Evolutionary conservation across 2,113 vertebrate genomes (phyloP), one percentile per base, ranked within the genome.

Genomic region (Amphilophus citrinellus): DNA sequence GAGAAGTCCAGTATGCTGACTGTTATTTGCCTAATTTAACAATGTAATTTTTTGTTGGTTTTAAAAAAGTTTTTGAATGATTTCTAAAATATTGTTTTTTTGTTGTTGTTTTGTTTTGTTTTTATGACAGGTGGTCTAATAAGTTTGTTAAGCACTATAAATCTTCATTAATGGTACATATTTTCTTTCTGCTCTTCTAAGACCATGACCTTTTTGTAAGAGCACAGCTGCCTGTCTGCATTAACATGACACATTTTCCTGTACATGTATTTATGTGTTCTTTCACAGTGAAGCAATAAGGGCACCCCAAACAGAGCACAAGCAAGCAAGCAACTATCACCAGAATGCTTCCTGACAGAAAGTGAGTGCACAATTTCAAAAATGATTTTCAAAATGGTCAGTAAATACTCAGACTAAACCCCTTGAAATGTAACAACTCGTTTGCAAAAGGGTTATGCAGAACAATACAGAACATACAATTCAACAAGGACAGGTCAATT

Each of bases 181-280:
- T 78, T 14, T 32, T 9, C 6, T 42, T 18, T 24, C 17, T 56
- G 35, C 58, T 59, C 60, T 27, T 53, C 18, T 82, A 87, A 84
- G 86, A 56, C 6, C 22, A 0, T 8, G 68, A 77, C 84, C 81
- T 88, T 91, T 86, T 7, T 3, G 10, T 66, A 11, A 11, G 75
- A 84, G 56, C 32, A 0, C 2, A 1, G 39, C 50, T 56, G 78
- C 53, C 63, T 5, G 58, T 65, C 39, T 76, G 20, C 15, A 24
- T 80, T 47, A 71, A 3, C 5, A 0, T 53, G 3, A 61, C 2
- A 5, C 9, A 6, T 20, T n/a, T 14, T 35, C 30, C 9, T 24
- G 35, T 7, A 37, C 59, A 22, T 57, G 68, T 56, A 9, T 39
- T 56, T 5, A 0, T 17, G 27, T 47, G 3, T n/a, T 61, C 9